phyloP scores from a whole-genome alignment of 1,140 invertebrate species.

The Caenorhabditis latens region DNA sequence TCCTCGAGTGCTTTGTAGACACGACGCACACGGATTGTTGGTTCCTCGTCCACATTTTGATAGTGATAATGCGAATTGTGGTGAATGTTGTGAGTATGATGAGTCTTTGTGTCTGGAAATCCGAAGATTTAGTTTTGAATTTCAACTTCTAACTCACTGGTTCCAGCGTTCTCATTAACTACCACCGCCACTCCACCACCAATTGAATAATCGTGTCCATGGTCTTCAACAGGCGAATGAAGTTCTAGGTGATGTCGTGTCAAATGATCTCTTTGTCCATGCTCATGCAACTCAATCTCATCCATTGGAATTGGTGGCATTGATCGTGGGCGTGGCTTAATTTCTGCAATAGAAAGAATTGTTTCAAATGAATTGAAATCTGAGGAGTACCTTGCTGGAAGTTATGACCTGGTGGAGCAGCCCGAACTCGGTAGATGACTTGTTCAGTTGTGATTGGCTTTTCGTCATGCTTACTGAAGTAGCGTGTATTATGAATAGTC shows the following conservation, averaged over 20 bases:
- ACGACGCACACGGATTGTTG: constrained; percentile 41
- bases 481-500: background rate
- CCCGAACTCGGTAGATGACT: constrained; percentile 7
- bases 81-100: background rate
- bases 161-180: background rate
- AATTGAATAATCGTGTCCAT: background rate
- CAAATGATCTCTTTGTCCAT: constrained; percentile 9
- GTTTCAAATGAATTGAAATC: background rate
- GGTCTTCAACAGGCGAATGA: background rate
- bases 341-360: background rate
- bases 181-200: background rate
- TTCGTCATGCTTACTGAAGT: constrained; percentile 16
- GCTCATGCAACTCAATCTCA: constrained; percentile 40
- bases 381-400: constrained; percentile 40
- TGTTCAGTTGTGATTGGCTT: constrained; percentile 34
- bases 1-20: constrained; percentile 42
- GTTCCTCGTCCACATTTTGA: background rate
- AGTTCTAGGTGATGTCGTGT: constrained; percentile 7
- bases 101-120: background rate
- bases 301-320: constrained; percentile 14
- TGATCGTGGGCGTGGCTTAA: constrained; percentile 42
- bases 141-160: background rate
- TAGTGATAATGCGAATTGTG: constrained; percentile 31
- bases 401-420: constrained; percentile 49
- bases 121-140: background rate